phyloP scores from a whole-genome alignment of 2,113 vertebrate genomes.

The Argyrosomus japonicus region DNA sequence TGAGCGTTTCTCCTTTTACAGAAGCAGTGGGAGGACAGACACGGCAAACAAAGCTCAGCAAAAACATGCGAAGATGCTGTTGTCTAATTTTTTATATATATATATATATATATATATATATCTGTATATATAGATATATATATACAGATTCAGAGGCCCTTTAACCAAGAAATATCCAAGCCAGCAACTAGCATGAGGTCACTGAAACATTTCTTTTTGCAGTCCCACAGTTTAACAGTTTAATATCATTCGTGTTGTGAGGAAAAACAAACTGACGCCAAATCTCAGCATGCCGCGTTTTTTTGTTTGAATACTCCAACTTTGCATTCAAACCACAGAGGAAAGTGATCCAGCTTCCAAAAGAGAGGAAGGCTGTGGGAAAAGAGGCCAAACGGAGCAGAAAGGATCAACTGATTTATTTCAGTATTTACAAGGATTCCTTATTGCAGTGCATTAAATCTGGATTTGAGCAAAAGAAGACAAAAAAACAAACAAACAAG shows the following conservation, averaged over 20 bases:
- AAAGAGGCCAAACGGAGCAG: slow-evolving; percentile 35
- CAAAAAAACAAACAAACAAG: not conserved
- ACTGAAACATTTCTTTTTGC: not conserved
- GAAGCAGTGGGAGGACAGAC: not conserved
- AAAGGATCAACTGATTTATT: slow-evolving; percentile 70
- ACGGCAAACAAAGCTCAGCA: not conserved
- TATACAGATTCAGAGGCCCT: not conserved
- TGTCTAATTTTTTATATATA: not conserved
- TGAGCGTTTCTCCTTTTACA: slow-evolving; percentile 17
- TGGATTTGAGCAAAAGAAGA: slow-evolving; percentile 54
- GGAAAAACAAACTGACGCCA: not conserved
- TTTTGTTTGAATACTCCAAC: not conserved
- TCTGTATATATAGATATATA: not conserved
- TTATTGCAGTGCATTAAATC: slow-evolving; percentile 58
- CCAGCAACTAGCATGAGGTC: not conserved
- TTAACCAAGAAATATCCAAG: not conserved
- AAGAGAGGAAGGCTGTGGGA: not conserved
- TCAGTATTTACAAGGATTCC: slow-evolving; percentile 64
- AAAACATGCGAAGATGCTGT: slow-evolving; percentile 4
- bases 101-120: too few relatives aligned
- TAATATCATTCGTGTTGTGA: not conserved
- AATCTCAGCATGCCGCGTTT: not conserved
- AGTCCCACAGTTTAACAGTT: not conserved
- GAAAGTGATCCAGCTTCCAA: not conserved
- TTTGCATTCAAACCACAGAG: slow-evolving; percentile 9